A percentile compares a stretch with the other conserved stretches of the same genome.
phyloP scores from a whole-genome alignment of 2,888 invertebrate genomes.

The Hypomecis punctinalis region DNA sequence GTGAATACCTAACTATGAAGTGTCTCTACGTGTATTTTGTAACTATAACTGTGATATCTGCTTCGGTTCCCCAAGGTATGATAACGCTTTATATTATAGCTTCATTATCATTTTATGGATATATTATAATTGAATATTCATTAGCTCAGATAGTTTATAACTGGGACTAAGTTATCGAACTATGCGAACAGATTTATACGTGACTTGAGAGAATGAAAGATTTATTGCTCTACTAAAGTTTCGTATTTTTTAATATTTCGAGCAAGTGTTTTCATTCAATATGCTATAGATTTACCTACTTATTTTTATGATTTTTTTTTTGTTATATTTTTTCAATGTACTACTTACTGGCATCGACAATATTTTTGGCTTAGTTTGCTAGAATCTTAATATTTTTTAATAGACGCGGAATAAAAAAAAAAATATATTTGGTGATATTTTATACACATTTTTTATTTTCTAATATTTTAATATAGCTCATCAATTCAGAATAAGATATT shows the following conservation, averaged over 20 bases:
- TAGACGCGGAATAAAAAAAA: too few species aligned
- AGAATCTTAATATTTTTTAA: too few species aligned
- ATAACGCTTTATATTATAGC: conserved; percentile 25
- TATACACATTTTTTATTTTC: too few species aligned
- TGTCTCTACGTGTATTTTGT: conserved; percentile 12
- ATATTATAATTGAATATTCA: conserved; percentile 43
- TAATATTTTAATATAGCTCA: too few species aligned
- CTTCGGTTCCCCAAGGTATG: conserved; percentile 25
- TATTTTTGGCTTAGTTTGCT: too few species aligned
- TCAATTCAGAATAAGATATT: too few species aligned
- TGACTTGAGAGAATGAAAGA: conserved; percentile 7
- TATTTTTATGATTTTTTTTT: too few species aligned
- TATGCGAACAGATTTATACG: conserved; percentile 27
- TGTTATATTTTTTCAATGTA: too few species aligned
- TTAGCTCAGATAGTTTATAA: conserved; percentile 30
- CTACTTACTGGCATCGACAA: too few species aligned
- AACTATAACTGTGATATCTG: conserved; percentile 10
- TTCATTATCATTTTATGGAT: conserved; percentile 33
- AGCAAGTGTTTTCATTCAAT: conserved; percentile 7
- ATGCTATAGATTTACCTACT: too few species aligned
- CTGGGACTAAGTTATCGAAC: conserved; percentile 29
- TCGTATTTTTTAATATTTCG: neutral
- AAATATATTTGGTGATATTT: too few species aligned
- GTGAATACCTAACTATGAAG: conserved; percentile 21
- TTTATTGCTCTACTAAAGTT: conserved; percentile 8